Conservation (phyloP, 2,113 vertebrate genomes). For the zebrafish (Danio rerio) region DNA sequence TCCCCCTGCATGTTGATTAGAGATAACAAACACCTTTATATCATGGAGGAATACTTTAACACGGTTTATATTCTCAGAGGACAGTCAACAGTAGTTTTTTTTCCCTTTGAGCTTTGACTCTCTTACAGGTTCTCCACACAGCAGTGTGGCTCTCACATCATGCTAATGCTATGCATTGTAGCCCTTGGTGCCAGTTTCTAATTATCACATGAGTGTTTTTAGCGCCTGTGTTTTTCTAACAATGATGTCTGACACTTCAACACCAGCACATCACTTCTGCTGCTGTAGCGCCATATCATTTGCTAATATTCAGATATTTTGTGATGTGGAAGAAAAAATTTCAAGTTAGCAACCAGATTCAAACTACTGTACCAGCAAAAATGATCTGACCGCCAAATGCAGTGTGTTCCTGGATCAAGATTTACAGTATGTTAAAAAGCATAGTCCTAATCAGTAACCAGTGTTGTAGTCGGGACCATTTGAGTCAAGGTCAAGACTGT, state of each 20-base stretch:
- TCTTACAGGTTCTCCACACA: neutral
- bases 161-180: neutral
- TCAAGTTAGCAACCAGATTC: too few species aligned
- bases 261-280: neutral
- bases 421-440: too few species aligned
- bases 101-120: neutral
- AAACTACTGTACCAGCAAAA: too few species aligned
- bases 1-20: neutral
- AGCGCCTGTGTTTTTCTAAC: conserved; percentile 14
- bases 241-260: neutral
- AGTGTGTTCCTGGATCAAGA: too few species aligned
- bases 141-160: neutral
- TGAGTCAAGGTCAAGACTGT: too few species aligned
- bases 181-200: neutral
- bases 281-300: neutral
- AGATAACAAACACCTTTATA: neutral
- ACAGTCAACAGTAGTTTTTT: neutral
- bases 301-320: neutral
- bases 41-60: neutral
- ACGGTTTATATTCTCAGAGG: neutral
- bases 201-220: neutral
- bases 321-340: neutral
- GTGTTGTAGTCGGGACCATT: too few species aligned
- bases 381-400: too few species aligned
- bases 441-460: too few species aligned